Conservation (phyloP, 2,797 vertebrate species). For the Pelobates cultripes region DNA sequence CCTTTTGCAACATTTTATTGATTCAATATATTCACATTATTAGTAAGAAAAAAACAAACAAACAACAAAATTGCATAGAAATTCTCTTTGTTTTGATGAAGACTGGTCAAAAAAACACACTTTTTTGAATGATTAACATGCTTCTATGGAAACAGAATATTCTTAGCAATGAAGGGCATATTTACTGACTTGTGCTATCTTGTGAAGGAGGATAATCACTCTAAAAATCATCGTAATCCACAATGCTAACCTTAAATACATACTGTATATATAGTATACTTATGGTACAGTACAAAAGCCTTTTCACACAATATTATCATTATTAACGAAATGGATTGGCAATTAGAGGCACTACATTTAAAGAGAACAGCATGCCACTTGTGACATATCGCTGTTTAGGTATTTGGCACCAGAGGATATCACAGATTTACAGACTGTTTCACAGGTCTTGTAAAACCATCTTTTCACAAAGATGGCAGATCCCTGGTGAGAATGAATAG, state of each 20-base stretch:
- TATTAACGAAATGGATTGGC: background rate
- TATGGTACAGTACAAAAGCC: no score
- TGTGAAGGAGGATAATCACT: background rate
- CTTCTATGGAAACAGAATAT: background rate
- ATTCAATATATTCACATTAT: background rate
- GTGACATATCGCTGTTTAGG: no score
- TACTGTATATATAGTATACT: background rate
- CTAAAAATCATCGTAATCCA: background rate
- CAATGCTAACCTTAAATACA: background rate
- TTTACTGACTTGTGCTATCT: background rate
- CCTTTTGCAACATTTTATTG: background rate
- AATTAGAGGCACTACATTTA: background rate
- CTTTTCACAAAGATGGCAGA: background rate
- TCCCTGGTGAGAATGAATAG: no score
- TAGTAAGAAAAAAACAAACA: background rate
- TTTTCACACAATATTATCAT: no score
- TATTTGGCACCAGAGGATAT: no score
- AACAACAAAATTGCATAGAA: background rate
- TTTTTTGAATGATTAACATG: background rate
- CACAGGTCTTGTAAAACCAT: no score
- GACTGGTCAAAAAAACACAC: background rate
- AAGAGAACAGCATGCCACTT: no score
- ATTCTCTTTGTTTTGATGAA: background rate
- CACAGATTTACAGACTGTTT: no score
- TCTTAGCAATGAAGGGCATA: background rate